Evolutionary conservation across 2,113 vertebrate species (phyloP).

Genomic region (Daboia siamensis): DNA sequence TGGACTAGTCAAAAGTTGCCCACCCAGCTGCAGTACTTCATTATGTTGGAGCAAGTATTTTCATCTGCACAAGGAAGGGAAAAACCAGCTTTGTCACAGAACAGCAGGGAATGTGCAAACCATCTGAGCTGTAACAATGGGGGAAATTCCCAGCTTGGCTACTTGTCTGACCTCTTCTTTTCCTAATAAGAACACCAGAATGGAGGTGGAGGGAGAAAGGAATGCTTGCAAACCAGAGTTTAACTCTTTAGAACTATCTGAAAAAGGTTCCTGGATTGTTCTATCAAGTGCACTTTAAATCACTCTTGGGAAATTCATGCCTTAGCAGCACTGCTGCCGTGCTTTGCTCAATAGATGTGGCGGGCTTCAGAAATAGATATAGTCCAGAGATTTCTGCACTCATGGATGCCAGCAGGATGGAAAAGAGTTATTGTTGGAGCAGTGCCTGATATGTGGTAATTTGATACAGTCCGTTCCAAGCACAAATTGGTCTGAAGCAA

Average conservation of each 20-base stretch:
- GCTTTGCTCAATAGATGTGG: not conserved
- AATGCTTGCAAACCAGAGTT: not conserved
- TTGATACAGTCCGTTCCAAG: not conserved
- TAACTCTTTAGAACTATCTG: not conserved
- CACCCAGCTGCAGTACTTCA: not conserved
- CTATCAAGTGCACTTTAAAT: not conserved
- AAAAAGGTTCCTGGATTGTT: not conserved
- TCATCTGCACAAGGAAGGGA: not conserved
- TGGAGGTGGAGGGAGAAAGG: not conserved
- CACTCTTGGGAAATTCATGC: not conserved
- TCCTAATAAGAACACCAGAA: constrained; percentile 21
- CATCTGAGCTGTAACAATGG: not conserved
- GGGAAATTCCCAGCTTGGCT: constrained; percentile 46
- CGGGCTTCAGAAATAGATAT: not conserved
- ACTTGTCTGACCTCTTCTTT: constrained; percentile 18
- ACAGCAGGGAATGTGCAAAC: not conserved
- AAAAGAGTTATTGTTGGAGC: not conserved
- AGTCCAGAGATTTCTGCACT: not conserved
- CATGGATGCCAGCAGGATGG: not conserved
- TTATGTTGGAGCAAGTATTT: not conserved
- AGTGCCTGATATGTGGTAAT: not conserved
- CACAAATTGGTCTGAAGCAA: not conserved
- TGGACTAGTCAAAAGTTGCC: not conserved
- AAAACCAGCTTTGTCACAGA: not conserved
- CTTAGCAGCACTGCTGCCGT: not conserved